phyloP scores from a whole-genome alignment of 2,113 vertebrate genomes.

The Protobothrops mucrosquamatus region DNA sequence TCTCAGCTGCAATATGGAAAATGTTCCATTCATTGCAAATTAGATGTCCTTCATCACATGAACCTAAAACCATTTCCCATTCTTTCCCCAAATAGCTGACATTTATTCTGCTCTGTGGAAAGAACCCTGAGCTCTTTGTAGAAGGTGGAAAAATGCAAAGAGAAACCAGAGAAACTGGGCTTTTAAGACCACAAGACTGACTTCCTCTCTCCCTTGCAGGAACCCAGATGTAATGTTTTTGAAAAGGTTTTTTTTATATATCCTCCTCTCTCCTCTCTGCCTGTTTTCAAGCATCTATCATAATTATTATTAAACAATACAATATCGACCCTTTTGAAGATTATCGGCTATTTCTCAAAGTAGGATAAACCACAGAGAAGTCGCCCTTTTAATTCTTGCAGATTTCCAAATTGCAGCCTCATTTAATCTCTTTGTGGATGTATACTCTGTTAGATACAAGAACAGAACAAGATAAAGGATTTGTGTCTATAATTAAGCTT shows the following conservation, averaged over 20 bases:
- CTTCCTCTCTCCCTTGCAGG: constrained; percentile 18
- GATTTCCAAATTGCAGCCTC: constrained; percentile 10
- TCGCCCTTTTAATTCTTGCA: neutral
- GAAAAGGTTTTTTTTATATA: constrained; percentile 28
- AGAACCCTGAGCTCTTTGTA: constrained; percentile 65
- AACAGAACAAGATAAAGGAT: neutral
- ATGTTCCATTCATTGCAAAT: constrained; percentile 16
- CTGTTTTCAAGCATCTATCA: constrained; percentile 23
- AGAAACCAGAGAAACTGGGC: constrained; percentile 50
- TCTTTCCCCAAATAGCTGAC: constrained; percentile 51
- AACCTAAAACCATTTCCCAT: constrained; percentile 44
- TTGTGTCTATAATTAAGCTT: neutral
- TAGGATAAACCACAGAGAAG: neutral
- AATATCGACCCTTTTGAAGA: constrained; percentile 26
- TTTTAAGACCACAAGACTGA: constrained; percentile 37
- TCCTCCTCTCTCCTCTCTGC: constrained; percentile 19
- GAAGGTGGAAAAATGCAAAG: constrained; percentile 42
- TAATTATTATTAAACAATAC: constrained; percentile 45
- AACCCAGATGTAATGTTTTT: constrained; percentile 30
- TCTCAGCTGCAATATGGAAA: neutral
- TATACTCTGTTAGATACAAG: neutral
- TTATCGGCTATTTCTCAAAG: neutral
- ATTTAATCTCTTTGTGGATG: constrained; percentile 14
- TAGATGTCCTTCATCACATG: constrained; percentile 31
- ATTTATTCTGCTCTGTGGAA: constrained; percentile 52